Evolutionary conservation across 2,113 vertebrate genomes (phyloP).

Genomic region (Mobula birostris): DNA sequence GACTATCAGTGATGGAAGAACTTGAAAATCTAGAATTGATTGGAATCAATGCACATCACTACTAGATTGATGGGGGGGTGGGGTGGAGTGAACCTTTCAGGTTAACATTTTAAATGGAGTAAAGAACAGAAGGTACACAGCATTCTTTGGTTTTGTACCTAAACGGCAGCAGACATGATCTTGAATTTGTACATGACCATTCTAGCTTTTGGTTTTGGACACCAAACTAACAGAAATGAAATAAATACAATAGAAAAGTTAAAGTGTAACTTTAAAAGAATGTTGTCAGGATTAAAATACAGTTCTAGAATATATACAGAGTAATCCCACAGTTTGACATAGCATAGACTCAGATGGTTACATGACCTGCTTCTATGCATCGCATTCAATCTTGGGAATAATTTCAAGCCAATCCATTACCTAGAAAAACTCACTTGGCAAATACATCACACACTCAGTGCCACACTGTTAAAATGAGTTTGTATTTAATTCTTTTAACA

Average conservation of each 20-base stretch:
- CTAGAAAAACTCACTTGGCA: neutral
- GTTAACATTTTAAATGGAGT: no score
- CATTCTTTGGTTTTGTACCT: no score
- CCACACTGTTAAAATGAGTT: neutral
- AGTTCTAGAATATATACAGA: neutral
- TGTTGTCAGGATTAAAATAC: neutral
- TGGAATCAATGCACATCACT: neutral
- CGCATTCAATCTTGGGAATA: neutral
- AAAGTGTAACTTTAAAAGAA: neutral
- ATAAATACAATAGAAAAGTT: neutral
- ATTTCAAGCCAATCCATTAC: neutral
- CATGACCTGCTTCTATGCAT: neutral
- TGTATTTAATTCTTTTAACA: neutral
- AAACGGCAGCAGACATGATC: no score
- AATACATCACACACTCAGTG: neutral
- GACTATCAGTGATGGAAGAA: neutral
- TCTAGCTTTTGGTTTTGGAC: neutral
- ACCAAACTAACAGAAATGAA: neutral
- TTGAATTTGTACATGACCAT: neutral
- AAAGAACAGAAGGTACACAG: no score
- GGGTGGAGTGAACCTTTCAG: no score
- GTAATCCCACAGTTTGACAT: no score
- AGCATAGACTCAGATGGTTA: neutral
- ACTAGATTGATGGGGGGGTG: neutral
- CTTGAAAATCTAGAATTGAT: neutral